Evolutionary conservation across 2,113 vertebrate genomes (phyloP), one percentile per base, ranked within the genome.

Genomic region (Tichodroma muraria): DNA sequence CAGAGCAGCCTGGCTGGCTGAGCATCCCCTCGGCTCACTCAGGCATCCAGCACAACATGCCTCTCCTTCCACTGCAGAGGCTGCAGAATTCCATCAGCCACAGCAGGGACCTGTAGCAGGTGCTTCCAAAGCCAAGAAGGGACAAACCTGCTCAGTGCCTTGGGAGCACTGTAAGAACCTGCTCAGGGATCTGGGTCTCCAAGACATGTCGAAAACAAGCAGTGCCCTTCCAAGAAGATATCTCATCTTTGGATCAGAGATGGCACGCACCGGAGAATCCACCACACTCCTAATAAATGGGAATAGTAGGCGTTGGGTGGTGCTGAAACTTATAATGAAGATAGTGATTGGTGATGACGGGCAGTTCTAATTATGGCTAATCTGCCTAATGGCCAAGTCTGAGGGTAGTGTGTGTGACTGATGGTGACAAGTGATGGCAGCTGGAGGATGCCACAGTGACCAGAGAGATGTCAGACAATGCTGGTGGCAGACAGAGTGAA

Each of bases 371-470:
- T 95, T 91, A 95, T 76, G 63, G 79, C 71, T 93, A 80, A 89
- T 95, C 89, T 91, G 89, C 89, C 81, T 96, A 93, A 93, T 95
- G 79, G 93, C 89, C 89, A 91, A 95, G 59, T 85, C 66, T 91
- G 79, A 94, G 87, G 31, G 68, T 80, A 94, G 80, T 30, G 66
- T 11, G n/a, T 91, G 44, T 95, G 89, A 95, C 76, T 83, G 89
- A 94, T 94, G 93, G 68, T 94, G 96, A 96, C 89, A 94, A 95
- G 94, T 61, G 86, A 87, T 69, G 89, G 91, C 94, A 96, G 89
- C 93, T 94, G 94, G 72, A 93, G 68, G 85, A 90, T 18, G 18
- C 80, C 79, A 78, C 89, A 94, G 72, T 93, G 89, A 93, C 95
- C 94, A 85, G 89, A 93, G 93, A 70, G 81, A 94, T 88, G 81